Evolutionary conservation across 1,140 invertebrate genomes (phyloP).

Genomic region (Eurytemora carolleeae): DNA sequence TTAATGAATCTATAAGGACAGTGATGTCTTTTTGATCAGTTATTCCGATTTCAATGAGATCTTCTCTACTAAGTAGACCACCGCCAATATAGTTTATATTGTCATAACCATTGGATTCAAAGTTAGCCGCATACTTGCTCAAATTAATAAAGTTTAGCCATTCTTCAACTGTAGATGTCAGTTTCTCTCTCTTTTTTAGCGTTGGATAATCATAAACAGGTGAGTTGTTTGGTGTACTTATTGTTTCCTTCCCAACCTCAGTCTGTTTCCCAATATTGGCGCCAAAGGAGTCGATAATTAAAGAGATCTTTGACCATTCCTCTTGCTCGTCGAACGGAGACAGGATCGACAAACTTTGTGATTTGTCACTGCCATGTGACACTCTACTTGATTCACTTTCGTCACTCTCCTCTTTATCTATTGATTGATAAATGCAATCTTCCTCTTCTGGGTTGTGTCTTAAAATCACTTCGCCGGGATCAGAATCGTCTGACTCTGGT

Average conservation of each 20-base stretch:
- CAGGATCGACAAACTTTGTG: constrained; percentile 9
- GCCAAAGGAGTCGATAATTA: constrained; percentile 14
- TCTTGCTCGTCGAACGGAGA: constrained; percentile 15
- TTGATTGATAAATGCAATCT: no score
- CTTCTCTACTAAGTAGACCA: constrained; percentile 1
- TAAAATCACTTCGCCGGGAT: no score
- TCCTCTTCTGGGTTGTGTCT: no score
- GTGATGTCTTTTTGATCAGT: not conserved
- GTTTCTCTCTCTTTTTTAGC: not conserved
- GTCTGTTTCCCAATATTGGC: not conserved
- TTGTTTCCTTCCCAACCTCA: not conserved
- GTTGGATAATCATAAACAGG: not conserved
- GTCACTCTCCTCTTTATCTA: no score
- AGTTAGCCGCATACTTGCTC: not conserved
- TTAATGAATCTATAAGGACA: not conserved
- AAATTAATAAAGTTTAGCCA: not conserved
- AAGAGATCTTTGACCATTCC: constrained; percentile 13
- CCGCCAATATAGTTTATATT: constrained; percentile 11
- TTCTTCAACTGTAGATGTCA: not conserved
- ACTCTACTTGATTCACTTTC: not conserved
- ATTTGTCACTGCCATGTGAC: not conserved
- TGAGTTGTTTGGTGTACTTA: not conserved
- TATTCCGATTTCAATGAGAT: constrained; percentile 10
- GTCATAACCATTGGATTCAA: constrained; percentile 11
- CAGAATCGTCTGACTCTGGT: not conserved